Evolutionary conservation across 2,797 vertebrate species (phyloP).

Genomic region (Gambelia wislizenii): DNA sequence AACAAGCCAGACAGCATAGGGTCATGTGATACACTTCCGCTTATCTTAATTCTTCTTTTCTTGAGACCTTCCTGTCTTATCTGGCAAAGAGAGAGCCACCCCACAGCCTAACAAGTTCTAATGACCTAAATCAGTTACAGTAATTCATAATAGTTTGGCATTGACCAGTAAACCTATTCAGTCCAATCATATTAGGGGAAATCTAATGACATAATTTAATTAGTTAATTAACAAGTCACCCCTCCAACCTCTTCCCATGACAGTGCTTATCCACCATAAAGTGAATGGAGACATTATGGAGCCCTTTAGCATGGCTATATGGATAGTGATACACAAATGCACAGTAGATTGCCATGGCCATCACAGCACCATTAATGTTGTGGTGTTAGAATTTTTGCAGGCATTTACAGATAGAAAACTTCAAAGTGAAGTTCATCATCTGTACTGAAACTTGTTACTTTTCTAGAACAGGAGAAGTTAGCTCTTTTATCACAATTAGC

Average conservation of each 20-base stretch:
- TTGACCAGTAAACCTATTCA: too few species aligned
- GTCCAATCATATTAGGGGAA: too few species aligned
- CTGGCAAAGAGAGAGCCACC: too few species aligned
- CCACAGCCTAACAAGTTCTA: too few species aligned
- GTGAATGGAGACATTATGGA: background rate
- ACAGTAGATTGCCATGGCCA: background rate
- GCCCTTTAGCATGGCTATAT: background rate
- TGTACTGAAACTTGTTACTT: background rate
- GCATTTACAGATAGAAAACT: background rate
- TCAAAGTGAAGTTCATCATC: background rate
- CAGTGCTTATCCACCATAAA: background rate
- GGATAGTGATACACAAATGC: background rate
- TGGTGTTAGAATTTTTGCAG: background rate
- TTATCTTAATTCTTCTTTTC: too few species aligned
- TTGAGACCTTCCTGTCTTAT: too few species aligned
- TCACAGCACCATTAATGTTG: background rate
- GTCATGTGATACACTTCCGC: too few species aligned
- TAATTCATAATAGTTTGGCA: too few species aligned
- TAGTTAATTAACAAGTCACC: too few species aligned
- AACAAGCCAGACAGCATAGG: too few species aligned
- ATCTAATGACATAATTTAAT: too few species aligned
- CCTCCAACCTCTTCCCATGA: background rate
- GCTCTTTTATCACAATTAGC: background rate
- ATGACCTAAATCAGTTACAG: too few species aligned
- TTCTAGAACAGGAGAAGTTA: background rate